Conservation (phyloP, 2,797 vertebrate species). For the Lithobates pipiens region DNA sequence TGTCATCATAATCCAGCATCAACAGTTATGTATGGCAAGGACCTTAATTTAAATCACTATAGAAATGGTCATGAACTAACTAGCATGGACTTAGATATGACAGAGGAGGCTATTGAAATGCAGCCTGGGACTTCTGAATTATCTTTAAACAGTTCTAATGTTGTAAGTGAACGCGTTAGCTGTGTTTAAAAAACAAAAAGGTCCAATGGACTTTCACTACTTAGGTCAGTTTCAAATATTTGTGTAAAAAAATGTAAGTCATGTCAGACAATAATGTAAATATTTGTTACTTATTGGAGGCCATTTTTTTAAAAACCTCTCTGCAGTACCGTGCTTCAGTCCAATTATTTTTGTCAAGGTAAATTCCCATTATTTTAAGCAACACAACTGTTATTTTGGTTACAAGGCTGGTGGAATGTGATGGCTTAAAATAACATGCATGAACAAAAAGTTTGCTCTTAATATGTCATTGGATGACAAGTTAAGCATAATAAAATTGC, state of each 20-base stretch:
- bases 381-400: slow-evolving; percentile 76
- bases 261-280: slow-evolving; percentile 73
- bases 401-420: slow-evolving; percentile 70
- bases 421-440: slow-evolving; percentile 69
- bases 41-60: slow-evolving; percentile 85
- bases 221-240: slow-evolving; percentile 51
- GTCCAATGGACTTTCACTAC: slow-evolving; percentile 50
- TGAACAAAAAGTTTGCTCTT: slow-evolving; percentile 70
- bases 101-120: slow-evolving; percentile 82
- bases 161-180: slow-evolving; percentile 86
- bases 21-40: slow-evolving; percentile 73
- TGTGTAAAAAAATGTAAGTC: slow-evolving; percentile 65
- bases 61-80: slow-evolving; percentile 75
- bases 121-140: slow-evolving; percentile 78
- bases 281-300: slow-evolving; percentile 72
- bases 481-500: slow-evolving; percentile 75
- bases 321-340: slow-evolving; percentile 74
- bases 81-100: slow-evolving; percentile 79
- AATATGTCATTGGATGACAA: slow-evolving; percentile 78
- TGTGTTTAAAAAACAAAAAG: slow-evolving; percentile 80
- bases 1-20: slow-evolving; percentile 71
- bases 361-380: slow-evolving; percentile 39
- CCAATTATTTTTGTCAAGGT: slow-evolving; percentile 65
- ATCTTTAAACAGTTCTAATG: slow-evolving; percentile 84
- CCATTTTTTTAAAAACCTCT: slow-evolving; percentile 70